These are phyloP conservation scores for Cavia porcellus DNA, from an alignment of 2,113 vertebrate genomes.

Conservation along the genomic window DNA sequence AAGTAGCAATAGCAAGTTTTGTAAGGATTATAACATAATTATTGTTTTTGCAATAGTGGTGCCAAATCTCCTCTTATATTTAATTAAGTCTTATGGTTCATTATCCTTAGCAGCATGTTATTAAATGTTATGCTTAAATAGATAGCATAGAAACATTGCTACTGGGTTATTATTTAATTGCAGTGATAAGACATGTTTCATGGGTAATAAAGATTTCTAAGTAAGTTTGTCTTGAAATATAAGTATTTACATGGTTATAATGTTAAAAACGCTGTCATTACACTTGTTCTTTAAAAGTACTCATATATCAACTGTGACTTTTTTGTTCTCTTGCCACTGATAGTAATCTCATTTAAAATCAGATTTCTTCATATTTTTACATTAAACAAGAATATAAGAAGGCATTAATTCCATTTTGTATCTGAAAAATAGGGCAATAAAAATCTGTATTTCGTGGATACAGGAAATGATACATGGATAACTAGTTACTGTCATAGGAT, in stretches of 20 bases:
- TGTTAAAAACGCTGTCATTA: not conserved
- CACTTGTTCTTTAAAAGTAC: not conserved
- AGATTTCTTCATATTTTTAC: slow-evolving; percentile 55
- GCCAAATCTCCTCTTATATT: slow-evolving; percentile 19
- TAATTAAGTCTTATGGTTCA: slow-evolving; percentile 55
- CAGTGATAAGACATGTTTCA: slow-evolving; percentile 3
- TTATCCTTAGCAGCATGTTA: slow-evolving; percentile 4
- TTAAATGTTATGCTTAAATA: slow-evolving; percentile 57
- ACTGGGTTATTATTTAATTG: slow-evolving; percentile 53
- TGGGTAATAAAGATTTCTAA: not conserved
- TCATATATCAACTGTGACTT: not conserved
- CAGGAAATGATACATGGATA: slow-evolving; percentile 56
- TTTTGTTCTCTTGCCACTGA: not conserved
- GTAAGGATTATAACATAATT: slow-evolving; percentile 35
- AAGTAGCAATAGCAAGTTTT: slow-evolving; percentile 2
- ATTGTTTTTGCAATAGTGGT: slow-evolving; percentile 39
- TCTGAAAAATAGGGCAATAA: slow-evolving; percentile 40
- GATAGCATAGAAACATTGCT: not conserved
- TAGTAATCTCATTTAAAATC: slow-evolving; percentile 47
- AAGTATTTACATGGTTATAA: not conserved
- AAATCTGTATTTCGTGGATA: slow-evolving; percentile 9
- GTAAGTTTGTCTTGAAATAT: slow-evolving; percentile 47
- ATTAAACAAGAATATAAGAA: slow-evolving; percentile 4
- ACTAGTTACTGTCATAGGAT: slow-evolving; percentile 61
- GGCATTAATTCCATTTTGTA: slow-evolving; percentile 36